Conservation (phyloP, 2,797 vertebrate species). For the Chelonia mydas region DNA sequence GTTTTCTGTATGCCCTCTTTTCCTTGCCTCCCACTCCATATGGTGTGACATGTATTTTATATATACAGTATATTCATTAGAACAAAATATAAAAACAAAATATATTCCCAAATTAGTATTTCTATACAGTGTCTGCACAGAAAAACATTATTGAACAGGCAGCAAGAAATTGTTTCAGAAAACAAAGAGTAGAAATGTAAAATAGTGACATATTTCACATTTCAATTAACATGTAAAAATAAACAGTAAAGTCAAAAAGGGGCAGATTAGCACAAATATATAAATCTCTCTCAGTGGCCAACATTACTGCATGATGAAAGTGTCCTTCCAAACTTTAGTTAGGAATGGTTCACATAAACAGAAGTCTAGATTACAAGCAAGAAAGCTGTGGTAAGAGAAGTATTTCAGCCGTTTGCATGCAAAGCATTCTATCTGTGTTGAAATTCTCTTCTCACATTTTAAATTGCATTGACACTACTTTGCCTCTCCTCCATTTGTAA, state of each 20-base stretch:
- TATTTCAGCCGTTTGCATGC: slow-evolving; percentile 73
- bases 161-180: slow-evolving; percentile 26
- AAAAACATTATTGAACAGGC: slow-evolving; percentile 15
- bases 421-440: slow-evolving; percentile 72
- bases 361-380: slow-evolving; percentile 76
- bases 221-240: not conserved
- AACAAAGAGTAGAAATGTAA: not conserved
- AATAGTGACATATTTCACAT: not conserved
- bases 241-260: not conserved
- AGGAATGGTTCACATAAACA: slow-evolving; percentile 71
- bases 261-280: slow-evolving; percentile 4
- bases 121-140: slow-evolving; percentile 7
- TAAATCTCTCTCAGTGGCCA: slow-evolving; percentile 50
- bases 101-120: not conserved
- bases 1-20: not conserved
- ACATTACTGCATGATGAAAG: slow-evolving; percentile 20
- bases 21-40: not conserved
- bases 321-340: slow-evolving; percentile 54
- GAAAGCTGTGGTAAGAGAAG: slow-evolving; percentile 76
- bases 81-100: slow-evolving; percentile 20
- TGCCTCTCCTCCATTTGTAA: slow-evolving; percentile 74
- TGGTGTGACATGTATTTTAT: not conserved
- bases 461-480: slow-evolving; percentile 75
- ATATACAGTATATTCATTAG: not conserved
- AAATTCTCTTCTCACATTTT: slow-evolving; percentile 69